Conservation (phyloP, 1,140 invertebrate species). For the Hypsibius dujardini region DNA sequence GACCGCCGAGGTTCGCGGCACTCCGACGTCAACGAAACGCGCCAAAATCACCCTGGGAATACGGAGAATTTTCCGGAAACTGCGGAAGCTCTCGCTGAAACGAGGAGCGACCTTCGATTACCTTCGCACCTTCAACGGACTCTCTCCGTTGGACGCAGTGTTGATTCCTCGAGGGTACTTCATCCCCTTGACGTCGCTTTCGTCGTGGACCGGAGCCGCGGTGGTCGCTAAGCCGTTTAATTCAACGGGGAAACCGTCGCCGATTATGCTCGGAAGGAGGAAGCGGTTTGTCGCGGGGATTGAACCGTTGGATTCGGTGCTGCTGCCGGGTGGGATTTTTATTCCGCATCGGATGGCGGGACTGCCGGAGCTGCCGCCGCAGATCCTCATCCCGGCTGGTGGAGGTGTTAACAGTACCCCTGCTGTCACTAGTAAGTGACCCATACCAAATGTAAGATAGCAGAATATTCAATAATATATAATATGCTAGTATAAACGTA, state of each 20-base stretch:
- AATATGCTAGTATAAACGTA: no score
- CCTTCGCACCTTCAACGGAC: constrained; percentile 5
- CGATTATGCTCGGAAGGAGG: background rate
- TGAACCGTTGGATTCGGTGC: background rate
- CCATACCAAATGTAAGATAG: no score
- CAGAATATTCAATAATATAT: no score
- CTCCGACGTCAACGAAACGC: background rate
- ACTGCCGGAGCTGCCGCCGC: background rate
- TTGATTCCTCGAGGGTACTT: background rate
- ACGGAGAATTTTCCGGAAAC: background rate
- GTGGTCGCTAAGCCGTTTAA: background rate
- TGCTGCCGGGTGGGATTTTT: constrained; percentile 1
- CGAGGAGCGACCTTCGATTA: background rate
- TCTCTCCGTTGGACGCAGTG: background rate
- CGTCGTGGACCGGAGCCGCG: background rate
- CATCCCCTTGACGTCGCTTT: constrained; percentile 8
- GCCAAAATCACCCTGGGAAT: background rate
- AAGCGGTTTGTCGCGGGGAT: background rate
- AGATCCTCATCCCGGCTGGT: no score
- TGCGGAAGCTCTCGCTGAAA: background rate
- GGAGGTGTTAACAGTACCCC: no score
- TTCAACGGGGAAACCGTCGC: background rate
- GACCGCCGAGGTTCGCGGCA: background rate
- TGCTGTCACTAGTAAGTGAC: no score
- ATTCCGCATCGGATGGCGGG: constrained; percentile 7